These are phyloP conservation scores for Limnephilus auricula DNA, from an alignment of 2,888 invertebrate genomes.

Conservation along the genomic window DNA sequence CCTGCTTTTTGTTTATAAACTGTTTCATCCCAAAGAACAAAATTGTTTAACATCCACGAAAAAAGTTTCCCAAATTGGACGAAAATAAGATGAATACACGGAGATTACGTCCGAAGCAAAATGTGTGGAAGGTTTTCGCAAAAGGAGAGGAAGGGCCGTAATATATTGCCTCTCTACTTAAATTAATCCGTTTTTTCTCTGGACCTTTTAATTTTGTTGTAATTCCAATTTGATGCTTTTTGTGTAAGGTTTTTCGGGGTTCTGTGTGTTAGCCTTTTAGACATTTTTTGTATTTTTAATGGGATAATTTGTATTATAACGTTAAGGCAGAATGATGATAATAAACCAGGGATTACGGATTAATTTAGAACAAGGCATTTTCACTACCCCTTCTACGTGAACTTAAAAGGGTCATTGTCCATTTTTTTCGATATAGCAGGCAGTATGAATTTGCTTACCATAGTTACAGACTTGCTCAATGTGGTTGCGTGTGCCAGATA, in stretches of 20 bases:
- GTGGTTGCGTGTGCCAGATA: no score
- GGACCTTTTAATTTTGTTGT: not conserved
- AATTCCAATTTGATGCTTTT: conserved; percentile 14
- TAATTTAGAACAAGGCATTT: not conserved
- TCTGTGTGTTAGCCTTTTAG: not conserved
- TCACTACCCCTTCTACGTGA: not conserved
- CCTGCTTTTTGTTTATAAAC: conserved; percentile 51
- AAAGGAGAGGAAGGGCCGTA: not conserved
- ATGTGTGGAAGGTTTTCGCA: conserved; percentile 49
- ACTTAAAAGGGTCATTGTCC: not conserved
- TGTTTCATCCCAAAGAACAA: conserved; percentile 52
- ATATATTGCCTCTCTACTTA: conserved; percentile 3
- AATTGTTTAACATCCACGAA: conserved; percentile 62
- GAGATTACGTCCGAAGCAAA: conserved; percentile 62
- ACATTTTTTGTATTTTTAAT: not conserved
- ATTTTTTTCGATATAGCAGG: not conserved
- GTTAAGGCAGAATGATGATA: not conserved
- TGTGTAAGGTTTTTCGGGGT: not conserved
- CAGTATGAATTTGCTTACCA: no score
- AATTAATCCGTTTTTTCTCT: not conserved
- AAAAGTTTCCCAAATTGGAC: conserved; percentile 61
- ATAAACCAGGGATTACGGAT: not conserved
- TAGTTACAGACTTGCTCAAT: no score
- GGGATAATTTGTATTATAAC: not conserved
- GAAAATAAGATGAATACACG: conserved; percentile 64